Percentiles rank a stretch among this genome's conserved stretches.
phyloP scores from a whole-genome alignment of 1,140 invertebrate species.

The Leucophenga varia region DNA sequence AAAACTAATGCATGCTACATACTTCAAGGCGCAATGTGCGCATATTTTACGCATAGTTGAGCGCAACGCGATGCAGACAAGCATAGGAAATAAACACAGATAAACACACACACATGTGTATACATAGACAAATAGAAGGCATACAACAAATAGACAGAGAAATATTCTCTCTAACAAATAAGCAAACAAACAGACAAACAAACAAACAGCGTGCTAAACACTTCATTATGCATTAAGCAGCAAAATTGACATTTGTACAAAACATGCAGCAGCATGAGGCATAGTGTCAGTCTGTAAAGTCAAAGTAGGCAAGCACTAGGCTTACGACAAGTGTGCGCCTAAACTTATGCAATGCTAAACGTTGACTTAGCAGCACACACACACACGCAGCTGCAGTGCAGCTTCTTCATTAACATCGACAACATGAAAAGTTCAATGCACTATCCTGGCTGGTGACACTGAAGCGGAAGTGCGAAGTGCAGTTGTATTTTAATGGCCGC shows the following conservation, averaged over 20 bases:
- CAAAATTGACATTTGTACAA: constrained; percentile 31
- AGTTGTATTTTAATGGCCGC: background rate
- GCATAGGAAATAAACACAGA: background rate
- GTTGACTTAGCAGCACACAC: too few species aligned
- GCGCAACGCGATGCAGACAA: constrained; percentile 15
- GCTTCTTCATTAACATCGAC: too few species aligned
- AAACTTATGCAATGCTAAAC: too few species aligned
- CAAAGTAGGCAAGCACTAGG: too few species aligned
- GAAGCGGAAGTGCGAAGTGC: background rate
- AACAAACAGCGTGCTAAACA: constrained; percentile 9
- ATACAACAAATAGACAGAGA: too few species aligned
- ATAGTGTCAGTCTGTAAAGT: too few species aligned
- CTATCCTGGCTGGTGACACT: constrained; percentile 3
- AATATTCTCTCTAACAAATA: too few species aligned
- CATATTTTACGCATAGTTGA: constrained; percentile 46
- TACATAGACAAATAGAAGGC: constrained; percentile 12
- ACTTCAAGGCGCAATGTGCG: constrained; percentile 11
- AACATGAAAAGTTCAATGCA: background rate
- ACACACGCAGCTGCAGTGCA: too few species aligned
- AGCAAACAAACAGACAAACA: too few species aligned
- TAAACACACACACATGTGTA: constrained; percentile 2
- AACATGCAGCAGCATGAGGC: background rate
- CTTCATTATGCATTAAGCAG: constrained; percentile 50
- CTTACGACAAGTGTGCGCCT: too few species aligned
- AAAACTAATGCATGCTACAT: too few species aligned